Evolutionary conservation across 2,797 vertebrate species (phyloP), one percentile per base, ranked within the genome.

Genomic region (Thunnus albacares): DNA sequence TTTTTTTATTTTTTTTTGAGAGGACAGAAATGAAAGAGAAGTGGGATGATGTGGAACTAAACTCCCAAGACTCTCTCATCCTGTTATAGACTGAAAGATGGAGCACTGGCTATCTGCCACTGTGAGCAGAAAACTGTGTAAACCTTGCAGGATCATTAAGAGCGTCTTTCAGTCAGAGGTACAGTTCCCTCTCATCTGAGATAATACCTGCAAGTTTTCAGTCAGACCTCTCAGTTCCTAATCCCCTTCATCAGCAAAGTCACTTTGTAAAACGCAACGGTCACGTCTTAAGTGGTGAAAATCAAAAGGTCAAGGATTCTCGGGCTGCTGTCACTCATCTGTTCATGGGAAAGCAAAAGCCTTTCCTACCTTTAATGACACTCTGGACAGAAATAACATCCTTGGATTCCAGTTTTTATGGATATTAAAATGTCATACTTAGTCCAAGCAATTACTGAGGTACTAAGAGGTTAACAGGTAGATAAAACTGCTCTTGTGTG

Each of bases 21-120:
- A 45, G 49, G 26, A 22, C 35, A 79, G 74, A 81, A 81, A 45
- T 28, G 26, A 79, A 58, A 77, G 57, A 30, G 62, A 82, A 60
- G 68, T 13, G 17, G 28, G 43, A 61, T 3, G 15, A 67, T 52
- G 41, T 24, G n/a, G 49, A 70, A 51, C 53, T 6, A 33, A 33
- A 33, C 28, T 14, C 22, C 20, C 35, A 24, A 4, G 9, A 35
- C 38, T 26, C 53, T 47, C 53, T 38, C 38, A 30, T 78, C 64
- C 68, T 62, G 74, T 67, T 52, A 0, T 6, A 8, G 35, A 26
- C 28, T 8, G 24, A 69, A 18, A 4, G 47, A 43, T 43, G 24
- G 24, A 35, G 5, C 11, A 12, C 28, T 47, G 49, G 61, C 24
- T 28, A 35, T 56, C 35, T 17, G 28, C 8, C 22, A 66, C 53